A percentile compares a stretch with the other conserved stretches of the same genome.
Conservation (phyloP, 2,888 invertebrate species). For the Gymnosoma rotundatum region DNA sequence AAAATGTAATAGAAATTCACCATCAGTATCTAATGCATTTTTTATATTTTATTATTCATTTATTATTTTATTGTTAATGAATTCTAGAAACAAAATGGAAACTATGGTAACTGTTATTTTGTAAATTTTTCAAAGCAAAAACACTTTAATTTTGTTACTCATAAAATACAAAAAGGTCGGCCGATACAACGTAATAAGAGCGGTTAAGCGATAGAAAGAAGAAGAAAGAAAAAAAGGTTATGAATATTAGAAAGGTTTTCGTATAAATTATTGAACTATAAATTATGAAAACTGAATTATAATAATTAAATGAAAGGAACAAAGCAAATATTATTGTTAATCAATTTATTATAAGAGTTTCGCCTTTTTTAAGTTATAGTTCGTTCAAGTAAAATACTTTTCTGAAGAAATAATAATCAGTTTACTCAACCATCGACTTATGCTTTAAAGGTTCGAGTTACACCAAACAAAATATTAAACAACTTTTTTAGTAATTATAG, state of each 20-base stretch:
- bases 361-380: too few relatives aligned
- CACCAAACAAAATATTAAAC: too few relatives aligned
- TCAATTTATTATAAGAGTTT: too few relatives aligned
- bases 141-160: slow-evolving; percentile 23
- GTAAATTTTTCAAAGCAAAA: slow-evolving; percentile 6
- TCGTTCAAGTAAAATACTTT: too few relatives aligned
- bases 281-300: too few relatives aligned
- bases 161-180: slow-evolving; percentile 23
- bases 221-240: background rate
- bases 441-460: too few relatives aligned
- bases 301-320: too few relatives aligned
- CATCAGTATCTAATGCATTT: slow-evolving; percentile 23
- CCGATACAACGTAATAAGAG: slow-evolving; percentile 22
- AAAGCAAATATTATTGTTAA: too few relatives aligned
- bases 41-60: slow-evolving; percentile 7
- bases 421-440: too few relatives aligned
- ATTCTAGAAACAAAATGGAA: slow-evolving; percentile 17
- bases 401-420: too few relatives aligned
- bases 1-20: slow-evolving; percentile 55
- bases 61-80: slow-evolving; percentile 13
- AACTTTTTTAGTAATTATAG: too few relatives aligned
- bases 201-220: background rate
- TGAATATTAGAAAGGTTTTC: background rate
- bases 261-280: background rate
- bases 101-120: slow-evolving; percentile 11